Percentiles rank a stretch among this genome's conserved stretches.
phyloP scores from a whole-genome alignment of 2,113 vertebrate genomes.

The Brienomyrus longianalis region DNA sequence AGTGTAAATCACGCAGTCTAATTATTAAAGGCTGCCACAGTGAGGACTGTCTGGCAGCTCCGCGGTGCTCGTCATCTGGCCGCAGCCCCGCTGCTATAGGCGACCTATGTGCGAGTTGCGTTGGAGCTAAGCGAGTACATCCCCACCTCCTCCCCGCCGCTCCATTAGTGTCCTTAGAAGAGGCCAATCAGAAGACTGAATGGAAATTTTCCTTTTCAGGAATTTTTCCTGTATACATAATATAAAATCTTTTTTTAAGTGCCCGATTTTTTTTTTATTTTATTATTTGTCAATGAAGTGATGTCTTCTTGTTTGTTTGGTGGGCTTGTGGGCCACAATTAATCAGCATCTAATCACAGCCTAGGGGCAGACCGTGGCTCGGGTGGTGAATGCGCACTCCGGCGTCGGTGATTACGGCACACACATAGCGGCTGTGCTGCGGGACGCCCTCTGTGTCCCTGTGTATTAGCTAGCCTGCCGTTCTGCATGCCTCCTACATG shows the following conservation, averaged over 20 bases:
- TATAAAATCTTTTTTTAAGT: constrained; percentile 16
- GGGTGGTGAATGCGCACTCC: constrained; percentile 16
- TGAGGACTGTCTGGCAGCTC: constrained; percentile 50
- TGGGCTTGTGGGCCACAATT: background rate
- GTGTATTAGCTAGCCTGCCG: constrained; percentile 30
- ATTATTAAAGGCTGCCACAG: constrained; percentile 47
- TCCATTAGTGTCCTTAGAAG: constrained; percentile 45
- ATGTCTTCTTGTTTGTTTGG: background rate
- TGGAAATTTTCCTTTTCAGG: constrained; percentile 32
- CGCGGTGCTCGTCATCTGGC: constrained; percentile 61
- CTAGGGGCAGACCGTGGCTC: background rate
- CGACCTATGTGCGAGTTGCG: constrained; percentile 48
- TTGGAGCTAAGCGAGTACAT: constrained; percentile 50
- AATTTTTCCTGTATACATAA: background rate
- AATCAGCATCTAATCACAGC: background rate
- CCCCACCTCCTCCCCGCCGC: constrained; percentile 35
- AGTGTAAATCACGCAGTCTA: constrained; percentile 42
- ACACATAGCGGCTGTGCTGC: constrained; percentile 40
- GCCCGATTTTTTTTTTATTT: background rate
- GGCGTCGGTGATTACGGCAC: constrained; percentile 30
- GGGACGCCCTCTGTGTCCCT: background rate
- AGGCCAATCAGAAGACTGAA: constrained; percentile 38
- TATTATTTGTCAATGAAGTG: background rate
- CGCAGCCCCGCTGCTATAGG: constrained; percentile 35
- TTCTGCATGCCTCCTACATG: constrained; percentile 34